phyloP scores from a whole-genome alignment of 2,797 vertebrate species.

The Tiaroga cobitis region DNA sequence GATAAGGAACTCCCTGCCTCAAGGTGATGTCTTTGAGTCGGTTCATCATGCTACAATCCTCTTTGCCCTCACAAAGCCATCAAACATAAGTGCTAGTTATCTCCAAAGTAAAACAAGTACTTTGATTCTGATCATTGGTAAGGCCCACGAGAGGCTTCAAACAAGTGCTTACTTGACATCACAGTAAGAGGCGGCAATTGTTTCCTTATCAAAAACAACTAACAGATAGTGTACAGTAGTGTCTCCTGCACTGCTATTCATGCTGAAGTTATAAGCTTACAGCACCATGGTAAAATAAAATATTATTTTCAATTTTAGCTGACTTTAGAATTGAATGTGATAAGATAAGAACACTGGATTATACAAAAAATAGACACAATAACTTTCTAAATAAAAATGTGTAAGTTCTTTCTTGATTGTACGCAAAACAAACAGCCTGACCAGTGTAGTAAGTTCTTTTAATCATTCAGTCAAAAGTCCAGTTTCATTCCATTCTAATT shows the following conservation, averaged over 20 bases:
- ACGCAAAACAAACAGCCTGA: too few relatives aligned
- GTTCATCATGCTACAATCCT: slow-evolving; percentile 19
- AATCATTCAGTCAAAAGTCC: not conserved
- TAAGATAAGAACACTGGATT: too few relatives aligned
- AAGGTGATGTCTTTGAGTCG: slow-evolving; percentile 11
- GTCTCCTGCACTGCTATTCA: not conserved
- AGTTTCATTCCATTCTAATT: not conserved
- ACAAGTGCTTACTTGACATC: slow-evolving; percentile 37
- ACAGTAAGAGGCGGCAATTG: not conserved
- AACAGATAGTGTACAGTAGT: not conserved
- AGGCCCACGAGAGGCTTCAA: slow-evolving; percentile 22
- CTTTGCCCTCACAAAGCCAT: slow-evolving; percentile 15
- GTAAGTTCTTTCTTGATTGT: too few relatives aligned
- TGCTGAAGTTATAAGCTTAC: not conserved
- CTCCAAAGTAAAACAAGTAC: slow-evolving; percentile 29
- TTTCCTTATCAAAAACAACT: not conserved
- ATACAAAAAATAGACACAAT: too few relatives aligned
- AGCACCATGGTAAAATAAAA: not conserved
- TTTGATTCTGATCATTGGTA: slow-evolving; percentile 20
- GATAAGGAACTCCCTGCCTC: slow-evolving; percentile 3
- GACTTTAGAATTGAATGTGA: not conserved
- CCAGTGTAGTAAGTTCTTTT: too few relatives aligned
- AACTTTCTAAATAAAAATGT: too few relatives aligned
- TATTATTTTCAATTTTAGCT: not conserved
- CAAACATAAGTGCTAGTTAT: slow-evolving; percentile 43